Evolutionary conservation across 2,113 vertebrate species (phyloP).

Genomic region (Acanthisitta chloris): DNA sequence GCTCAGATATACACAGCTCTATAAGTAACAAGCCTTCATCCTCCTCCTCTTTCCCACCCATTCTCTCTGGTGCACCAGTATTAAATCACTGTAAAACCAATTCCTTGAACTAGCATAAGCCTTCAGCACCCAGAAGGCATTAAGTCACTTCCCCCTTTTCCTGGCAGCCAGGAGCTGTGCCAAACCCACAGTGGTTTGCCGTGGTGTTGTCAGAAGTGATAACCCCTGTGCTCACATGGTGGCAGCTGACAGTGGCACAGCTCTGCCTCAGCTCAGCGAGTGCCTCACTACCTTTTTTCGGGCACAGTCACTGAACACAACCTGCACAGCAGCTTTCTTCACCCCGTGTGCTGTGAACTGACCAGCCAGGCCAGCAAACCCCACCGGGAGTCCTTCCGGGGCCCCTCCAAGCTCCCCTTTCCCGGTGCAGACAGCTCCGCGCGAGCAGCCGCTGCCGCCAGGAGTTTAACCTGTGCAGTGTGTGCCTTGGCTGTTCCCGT

Average conservation of each 20-base stretch:
- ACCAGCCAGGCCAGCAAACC: neutral
- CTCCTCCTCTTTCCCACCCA: neutral
- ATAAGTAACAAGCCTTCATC: neutral
- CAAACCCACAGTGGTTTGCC: neutral
- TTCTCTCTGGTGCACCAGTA: neutral
- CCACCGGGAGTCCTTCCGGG: neutral
- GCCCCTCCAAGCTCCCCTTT: neutral
- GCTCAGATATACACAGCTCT: neutral
- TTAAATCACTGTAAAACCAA: neutral
- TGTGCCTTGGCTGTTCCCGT: constrained; percentile 2
- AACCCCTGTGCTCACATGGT: neutral
- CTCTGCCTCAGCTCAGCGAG: neutral
- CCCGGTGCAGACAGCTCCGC: neutral
- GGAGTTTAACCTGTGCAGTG: too few species aligned
- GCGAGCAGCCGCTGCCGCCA: constrained; percentile 35
- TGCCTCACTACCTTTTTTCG: neutral
- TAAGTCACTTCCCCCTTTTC: neutral
- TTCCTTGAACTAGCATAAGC: neutral
- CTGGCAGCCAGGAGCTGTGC: neutral
- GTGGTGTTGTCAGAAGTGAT: neutral
- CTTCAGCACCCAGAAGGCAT: neutral
- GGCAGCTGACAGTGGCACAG: neutral
- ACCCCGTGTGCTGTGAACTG: neutral
- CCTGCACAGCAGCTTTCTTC: neutral
- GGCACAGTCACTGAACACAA: neutral